Evolutionary conservation across 2,888 invertebrate species (phyloP).

Genomic region (Caenorhabditis angaria): DNA sequence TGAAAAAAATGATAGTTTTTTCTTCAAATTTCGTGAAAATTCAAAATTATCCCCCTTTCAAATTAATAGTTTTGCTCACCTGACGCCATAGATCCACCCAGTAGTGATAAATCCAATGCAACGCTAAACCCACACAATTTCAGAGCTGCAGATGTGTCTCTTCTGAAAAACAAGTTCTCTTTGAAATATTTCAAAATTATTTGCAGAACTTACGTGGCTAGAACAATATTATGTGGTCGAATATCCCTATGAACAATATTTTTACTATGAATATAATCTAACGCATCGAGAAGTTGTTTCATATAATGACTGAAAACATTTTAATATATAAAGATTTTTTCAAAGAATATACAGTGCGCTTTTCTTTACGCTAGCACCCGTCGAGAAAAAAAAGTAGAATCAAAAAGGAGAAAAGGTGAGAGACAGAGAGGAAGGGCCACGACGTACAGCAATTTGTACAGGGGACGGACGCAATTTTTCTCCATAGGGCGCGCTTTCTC

Average conservation of each 20-base stretch:
- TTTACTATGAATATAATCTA: constrained; percentile 96
- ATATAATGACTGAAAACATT: constrained; percentile 87
- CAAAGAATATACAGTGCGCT: background rate
- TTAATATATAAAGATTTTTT: background rate
- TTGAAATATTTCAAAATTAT: background rate
- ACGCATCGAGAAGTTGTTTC: constrained; percentile 94
- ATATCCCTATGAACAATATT: constrained; percentile 97
- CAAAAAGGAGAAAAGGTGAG: background rate
- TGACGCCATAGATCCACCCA: constrained; percentile 22
- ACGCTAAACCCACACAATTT: constrained; percentile 97
- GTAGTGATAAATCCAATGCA: constrained; percentile 84
- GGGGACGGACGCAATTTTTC: too few species aligned
- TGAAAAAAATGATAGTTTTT: background rate
- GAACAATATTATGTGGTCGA: constrained; percentile 92
- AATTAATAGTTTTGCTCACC: too few species aligned
- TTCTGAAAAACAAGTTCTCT: constrained; percentile 74
- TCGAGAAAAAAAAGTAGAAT: too few species aligned
- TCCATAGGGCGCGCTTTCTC: too few species aligned
- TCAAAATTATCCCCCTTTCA: background rate
- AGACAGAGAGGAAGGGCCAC: too few species aligned
- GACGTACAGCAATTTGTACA: too few species aligned
- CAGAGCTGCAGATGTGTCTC: constrained; percentile 97
- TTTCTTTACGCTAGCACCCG: too few species aligned
- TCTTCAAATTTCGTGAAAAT: background rate
- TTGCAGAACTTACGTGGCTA: constrained; percentile 79